phyloP scores from a whole-genome alignment of 2,888 invertebrate species.

The Cryptosula pallasiana region DNA sequence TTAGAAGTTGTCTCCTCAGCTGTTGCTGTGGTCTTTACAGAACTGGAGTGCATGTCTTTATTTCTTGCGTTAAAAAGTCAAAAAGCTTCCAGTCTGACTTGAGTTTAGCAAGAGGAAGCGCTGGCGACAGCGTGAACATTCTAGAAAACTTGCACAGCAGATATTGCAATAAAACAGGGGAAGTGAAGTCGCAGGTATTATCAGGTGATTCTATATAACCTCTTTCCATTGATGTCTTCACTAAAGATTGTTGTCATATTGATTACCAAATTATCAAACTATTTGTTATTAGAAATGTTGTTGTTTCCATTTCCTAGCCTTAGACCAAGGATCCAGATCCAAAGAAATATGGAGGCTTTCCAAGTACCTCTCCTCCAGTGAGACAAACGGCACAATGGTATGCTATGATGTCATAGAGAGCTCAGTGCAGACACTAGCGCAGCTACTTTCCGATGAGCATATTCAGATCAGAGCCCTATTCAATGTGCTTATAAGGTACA shows the following conservation, averaged over 20 bases:
- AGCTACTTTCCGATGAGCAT: background rate
- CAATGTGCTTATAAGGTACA: background rate
- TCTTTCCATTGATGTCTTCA: too few species aligned
- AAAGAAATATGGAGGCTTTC: background rate
- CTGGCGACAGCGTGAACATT: background rate
- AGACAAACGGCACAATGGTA: background rate
- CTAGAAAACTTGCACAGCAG: background rate
- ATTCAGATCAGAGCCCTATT: background rate
- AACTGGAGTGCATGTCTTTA: background rate
- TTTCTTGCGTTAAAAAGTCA: background rate
- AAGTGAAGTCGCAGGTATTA: background rate
- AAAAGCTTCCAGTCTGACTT: background rate
- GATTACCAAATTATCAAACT: too few species aligned
- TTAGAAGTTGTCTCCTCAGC: background rate
- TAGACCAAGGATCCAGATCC: background rate
- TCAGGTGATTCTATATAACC: too few species aligned
- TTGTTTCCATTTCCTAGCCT: background rate
- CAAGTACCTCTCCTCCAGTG: background rate
- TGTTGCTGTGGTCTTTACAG: background rate
- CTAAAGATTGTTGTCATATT: too few species aligned
- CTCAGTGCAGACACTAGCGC: background rate
- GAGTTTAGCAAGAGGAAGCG: background rate
- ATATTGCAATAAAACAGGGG: background rate
- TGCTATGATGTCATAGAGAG: conserved; percentile 7
- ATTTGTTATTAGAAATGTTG: too few species aligned